Percentiles rank a stretch among this genome's conserved stretches.
Evolutionary conservation across 2,113 vertebrate species (phyloP).

Genomic region (Tringa solitaria): DNA sequence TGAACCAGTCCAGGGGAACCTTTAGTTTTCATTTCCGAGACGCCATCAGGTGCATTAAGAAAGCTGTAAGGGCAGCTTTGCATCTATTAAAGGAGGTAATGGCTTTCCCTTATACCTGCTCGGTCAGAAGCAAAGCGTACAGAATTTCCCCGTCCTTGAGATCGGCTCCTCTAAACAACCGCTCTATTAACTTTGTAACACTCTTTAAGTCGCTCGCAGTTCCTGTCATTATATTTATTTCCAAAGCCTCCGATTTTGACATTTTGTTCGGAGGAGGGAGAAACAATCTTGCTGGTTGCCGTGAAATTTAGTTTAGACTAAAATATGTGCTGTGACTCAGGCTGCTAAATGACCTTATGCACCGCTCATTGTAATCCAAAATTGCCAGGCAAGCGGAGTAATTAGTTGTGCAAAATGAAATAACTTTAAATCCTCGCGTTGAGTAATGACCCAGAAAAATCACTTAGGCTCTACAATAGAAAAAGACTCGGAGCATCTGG

Average conservation of each 20-base stretch:
- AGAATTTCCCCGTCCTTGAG: not conserved
- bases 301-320: conserved; percentile 29
- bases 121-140: not conserved
- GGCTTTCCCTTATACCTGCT: not conserved
- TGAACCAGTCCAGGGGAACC: not conserved
- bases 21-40: not conserved
- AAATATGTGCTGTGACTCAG: conserved; percentile 45
- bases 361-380: conserved; percentile 29
- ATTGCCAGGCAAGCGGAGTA: conserved; percentile 41
- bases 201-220: not conserved
- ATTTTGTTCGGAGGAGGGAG: conserved; percentile 15
- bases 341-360: conserved; percentile 53
- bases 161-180: not conserved
- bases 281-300: conserved; percentile 1
- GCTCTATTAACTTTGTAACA: not conserved
- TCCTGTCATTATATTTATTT: not conserved
- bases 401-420: conserved; percentile 64
- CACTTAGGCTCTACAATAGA: conserved; percentile 42
- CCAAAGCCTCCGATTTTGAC: not conserved
- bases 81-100: not conserved
- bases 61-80: not conserved
- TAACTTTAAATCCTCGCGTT: conserved; percentile 17
- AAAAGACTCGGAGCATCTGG: not conserved
- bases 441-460: conserved; percentile 65
- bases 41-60: not conserved